Evolutionary conservation across 2,113 vertebrate genomes (phyloP).

Genomic region (Pseudorhombus dupliciocellatus): DNA sequence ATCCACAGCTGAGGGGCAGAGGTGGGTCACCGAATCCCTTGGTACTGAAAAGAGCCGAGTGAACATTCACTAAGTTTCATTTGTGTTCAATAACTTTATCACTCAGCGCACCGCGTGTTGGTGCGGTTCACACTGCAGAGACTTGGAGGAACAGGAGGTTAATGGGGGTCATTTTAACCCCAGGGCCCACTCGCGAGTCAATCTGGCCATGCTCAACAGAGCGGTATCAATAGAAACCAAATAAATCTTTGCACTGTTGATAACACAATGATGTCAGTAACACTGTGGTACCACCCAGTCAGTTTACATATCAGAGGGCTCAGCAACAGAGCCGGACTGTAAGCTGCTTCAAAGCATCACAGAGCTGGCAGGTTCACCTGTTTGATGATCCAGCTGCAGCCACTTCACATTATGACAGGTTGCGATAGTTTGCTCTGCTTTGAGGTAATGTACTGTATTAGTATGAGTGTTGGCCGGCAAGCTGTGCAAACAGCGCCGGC

Average conservation of each 20-base stretch:
- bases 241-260: background rate
- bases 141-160: background rate
- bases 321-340: background rate
- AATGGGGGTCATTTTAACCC: background rate
- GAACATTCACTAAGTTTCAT: background rate
- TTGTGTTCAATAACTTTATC: background rate
- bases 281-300: background rate
- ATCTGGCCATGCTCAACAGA: background rate
- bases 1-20: too few species aligned
- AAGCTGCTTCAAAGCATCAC: background rate
- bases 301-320: slow-evolving; percentile 8
- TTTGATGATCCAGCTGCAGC: slow-evolving; percentile 35
- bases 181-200: background rate
- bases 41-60: background rate
- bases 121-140: background rate
- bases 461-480: slow-evolving; percentile 66
- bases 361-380: slow-evolving; percentile 11
- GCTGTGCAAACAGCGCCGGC: slow-evolving; percentile 75
- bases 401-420: slow-evolving; percentile 51
- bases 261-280: background rate
- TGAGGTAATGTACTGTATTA: slow-evolving; percentile 64
- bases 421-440: slow-evolving; percentile 56
- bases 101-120: background rate
- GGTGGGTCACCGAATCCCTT: too few species aligned
- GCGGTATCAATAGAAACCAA: background rate